Base-by-base conservation (phyloP, 2,888 invertebrate genomes). In the Heteromurus nitidus region DNA sequence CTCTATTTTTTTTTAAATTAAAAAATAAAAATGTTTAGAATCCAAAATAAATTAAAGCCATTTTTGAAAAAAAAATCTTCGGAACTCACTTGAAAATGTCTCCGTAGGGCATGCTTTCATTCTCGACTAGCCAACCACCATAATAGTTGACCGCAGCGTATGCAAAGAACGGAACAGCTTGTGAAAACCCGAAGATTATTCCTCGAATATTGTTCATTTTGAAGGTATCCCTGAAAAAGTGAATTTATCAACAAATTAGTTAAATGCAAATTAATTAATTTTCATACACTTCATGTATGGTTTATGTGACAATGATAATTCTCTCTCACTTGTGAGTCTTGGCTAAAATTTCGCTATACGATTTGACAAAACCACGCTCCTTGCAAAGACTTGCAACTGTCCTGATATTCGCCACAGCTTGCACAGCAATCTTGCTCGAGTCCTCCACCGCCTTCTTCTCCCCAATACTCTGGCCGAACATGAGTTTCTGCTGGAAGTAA, bases 351-450 rank as follows among this genome's bases (percentile, higher is more conserved):
- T 89, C 89, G 1, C 92, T 91, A 88, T 95, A 95, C 72, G 92
- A 91, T 0, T 89, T 86, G 47, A 92, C 91, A 89, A 95, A 94
- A 30, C 91, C 91, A 22, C 92, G 90, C 89, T 95, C 95, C 36
- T 93, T 90, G 0, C 94, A 93, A 22, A 95, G 89, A 0, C 94
- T 93, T 0, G 92, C 93, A 0, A 95, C 94, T 0, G 95, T 95
- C 92, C 89, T 85, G 67, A 89, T 89, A 70, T 89, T 89, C 30
- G 88, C 85, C 58, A 89, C 88, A 20, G 88, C 88, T 84, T 89
- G 89, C 26, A 89, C 88, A 9, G 89, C 89, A 72, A 89, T 85
- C 88, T 75, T 82, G n/a, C 81, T 81, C 80, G 94, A 93, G 20
- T 90, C 90, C 88, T 95, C 93, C 90, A 94, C 92, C 5, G 93